Evolutionary conservation across 1,140 invertebrate genomes (phyloP), one percentile per base, ranked within the genome.

Genomic region (Lordiphosa stackelbergi): DNA sequence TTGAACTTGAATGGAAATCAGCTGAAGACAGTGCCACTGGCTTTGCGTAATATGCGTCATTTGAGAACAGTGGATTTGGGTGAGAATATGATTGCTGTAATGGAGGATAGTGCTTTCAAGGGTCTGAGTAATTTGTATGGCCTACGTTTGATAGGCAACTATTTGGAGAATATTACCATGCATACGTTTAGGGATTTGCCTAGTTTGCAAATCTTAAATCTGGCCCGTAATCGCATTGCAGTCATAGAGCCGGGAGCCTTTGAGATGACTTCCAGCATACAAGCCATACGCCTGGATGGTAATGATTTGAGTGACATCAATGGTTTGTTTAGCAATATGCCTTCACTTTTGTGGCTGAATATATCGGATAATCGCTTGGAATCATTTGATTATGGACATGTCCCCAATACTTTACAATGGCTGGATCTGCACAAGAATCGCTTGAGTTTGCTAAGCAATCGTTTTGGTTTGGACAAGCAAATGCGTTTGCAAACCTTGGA

Each of bases 391-490:
- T 97, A 97, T 87, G 91, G 93, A 10, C 90, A 96, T 52, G 92
- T 97, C 43, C 96, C 96, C 0, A 85, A 89, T 41, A 93, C 92
- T 60, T 89, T 97, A 54, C 93, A 95, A 72, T 97, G 95, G 95
- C 88, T 98, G 38, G 96, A 97, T 88, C 90, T 98, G 72, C 95
- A 97, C 88, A 93, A 93, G 79, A 98, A 98, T 88, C 92, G 93
- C 77, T 93, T 97, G 59, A 91, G 91, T 79, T 92, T 95, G 74
- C 89, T 98, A 1, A 92, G 93, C 16, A 95, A 95, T 88, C 92
- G 92, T 69, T 94, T 94, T 73, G 90, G 90, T 5, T 84, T 93
- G 35, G 93, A 93, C 61, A 88, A 90, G 38, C 91, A 94, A 73
- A 85, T 95, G 4, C 90, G 90, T 9, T 87, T 96, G 47, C 92